phyloP scores from a whole-genome alignment of 1,140 invertebrate genomes.

The Mactra quadrangularis region DNA sequence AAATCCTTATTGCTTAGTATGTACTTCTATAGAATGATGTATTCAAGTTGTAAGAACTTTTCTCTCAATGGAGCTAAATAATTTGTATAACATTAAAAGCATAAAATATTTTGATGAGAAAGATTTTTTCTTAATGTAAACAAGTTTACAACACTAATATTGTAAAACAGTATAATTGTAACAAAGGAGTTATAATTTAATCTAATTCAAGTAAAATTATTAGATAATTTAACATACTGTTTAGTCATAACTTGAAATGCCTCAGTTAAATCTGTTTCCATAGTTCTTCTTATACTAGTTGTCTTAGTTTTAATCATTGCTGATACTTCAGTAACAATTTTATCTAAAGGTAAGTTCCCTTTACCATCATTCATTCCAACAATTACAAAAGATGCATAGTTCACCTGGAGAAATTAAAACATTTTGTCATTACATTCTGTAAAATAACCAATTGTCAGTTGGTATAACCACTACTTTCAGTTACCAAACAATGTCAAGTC shows the following conservation, averaged over 20 bases:
- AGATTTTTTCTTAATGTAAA: no score
- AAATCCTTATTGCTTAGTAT: no score
- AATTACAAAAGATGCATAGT: slow-evolving; percentile 40
- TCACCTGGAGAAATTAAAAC: slow-evolving; percentile 18
- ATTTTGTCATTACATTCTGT: background rate
- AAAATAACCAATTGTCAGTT: background rate
- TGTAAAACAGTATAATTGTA: no score
- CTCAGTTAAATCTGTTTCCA: slow-evolving; percentile 1
- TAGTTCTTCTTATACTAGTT: background rate
- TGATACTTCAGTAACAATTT: slow-evolving; percentile 16
- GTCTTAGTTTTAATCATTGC: background rate
- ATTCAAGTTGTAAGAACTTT: no score
- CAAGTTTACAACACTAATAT: no score
- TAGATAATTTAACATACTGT: background rate
- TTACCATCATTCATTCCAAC: slow-evolving; percentile 6
- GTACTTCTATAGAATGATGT: no score
- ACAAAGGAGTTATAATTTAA: no score
- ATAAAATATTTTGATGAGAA: no score
- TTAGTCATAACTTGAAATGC: background rate
- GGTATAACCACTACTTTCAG: background rate
- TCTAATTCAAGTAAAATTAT: no score
- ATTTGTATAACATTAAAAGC: no score
- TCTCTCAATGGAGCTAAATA: no score
- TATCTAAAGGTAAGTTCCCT: slow-evolving; percentile 4
- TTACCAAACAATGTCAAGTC: background rate